Evolutionary conservation across 1,140 invertebrate genomes (phyloP).

Genomic region (Zaprionus tsacasi): DNA sequence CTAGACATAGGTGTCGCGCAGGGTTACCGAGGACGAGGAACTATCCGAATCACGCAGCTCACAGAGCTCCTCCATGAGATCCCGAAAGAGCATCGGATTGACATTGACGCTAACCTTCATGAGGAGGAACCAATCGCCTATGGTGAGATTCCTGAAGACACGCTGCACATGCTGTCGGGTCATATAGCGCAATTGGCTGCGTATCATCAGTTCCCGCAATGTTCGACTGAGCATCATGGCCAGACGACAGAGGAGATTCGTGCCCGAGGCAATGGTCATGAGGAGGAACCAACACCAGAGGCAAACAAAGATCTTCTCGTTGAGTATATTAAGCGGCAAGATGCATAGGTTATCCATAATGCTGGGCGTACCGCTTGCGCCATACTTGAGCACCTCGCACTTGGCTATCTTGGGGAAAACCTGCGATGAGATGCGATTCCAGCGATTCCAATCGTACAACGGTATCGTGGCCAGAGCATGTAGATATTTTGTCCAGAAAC

Average conservation of each 20-base stretch:
- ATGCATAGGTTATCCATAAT: constrained; percentile 89
- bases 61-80: constrained; percentile 85
- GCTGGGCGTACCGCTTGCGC: constrained; percentile 87
- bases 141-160: constrained; percentile 73
- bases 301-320: constrained; percentile 92
- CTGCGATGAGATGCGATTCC: constrained; percentile 86
- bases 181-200: constrained; percentile 84
- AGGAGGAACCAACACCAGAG: constrained; percentile 93
- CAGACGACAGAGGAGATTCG: constrained; percentile 87
- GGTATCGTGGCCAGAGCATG: constrained; percentile 86
- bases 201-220: constrained; percentile 85
- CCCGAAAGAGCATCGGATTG: constrained; percentile 87
- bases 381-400: constrained; percentile 89
- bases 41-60: constrained; percentile 58
- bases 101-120: constrained; percentile 89
- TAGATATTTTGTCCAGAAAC: constrained; percentile 90
- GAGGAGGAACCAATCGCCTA: constrained; percentile 90
- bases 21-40: constrained; percentile 53
- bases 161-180: constrained; percentile 60
- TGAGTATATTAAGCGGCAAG: constrained; percentile 90
- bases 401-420: constrained; percentile 91
- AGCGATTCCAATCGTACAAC: constrained; percentile 80
- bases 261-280: constrained; percentile 87
- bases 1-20: constrained; percentile 57
- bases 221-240: constrained; percentile 63